Base-by-base conservation (phyloP, 2,888 invertebrate genomes). In the Spisula solida region DNA sequence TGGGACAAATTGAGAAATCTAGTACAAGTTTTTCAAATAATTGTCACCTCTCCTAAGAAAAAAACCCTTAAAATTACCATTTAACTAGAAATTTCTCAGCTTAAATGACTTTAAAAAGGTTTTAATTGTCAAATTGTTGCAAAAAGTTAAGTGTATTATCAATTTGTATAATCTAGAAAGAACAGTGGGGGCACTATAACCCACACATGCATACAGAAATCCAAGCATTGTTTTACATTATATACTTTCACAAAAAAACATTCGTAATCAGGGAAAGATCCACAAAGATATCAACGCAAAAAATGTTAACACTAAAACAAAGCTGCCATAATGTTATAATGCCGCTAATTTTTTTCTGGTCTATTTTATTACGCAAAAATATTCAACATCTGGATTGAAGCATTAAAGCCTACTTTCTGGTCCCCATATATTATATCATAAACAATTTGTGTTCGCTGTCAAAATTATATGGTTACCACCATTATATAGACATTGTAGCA, bases 381-480 rank as follows among this genome's bases (percentile, higher is more conserved):
- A 16, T 60, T 31, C 31, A 75, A 66, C 34, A 75, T 75, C 75
- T 75, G 75, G 31, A 31, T 75, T 34, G 1, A 18, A 75, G 25
- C 75, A 75, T 34, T 31, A 75, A 31, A 16, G 31, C 18, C 75
- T 75, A 31, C 31, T 75, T 75, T 34, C 29, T 75, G 10, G 14
- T 14, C n/a, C 5, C 16, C 31, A 78, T 55, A 84, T 51, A 84
- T 84, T 55, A 84, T 51, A 84, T 84, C 75, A 83, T 25, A 0
- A 20, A 60, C 47, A 70, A 51, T 51, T 51, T 82, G 47, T 82
- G 82, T 84, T 78, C 12, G 29, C 47, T 84, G 84, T 84, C 84
- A 84, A 84, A 78, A 31, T 34, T 75, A 75, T 20, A 75, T 75
- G 75, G 29, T 75, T 18, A 75, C 75, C 31, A 75, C 75, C 31